A percentile compares a stretch with the other conserved stretches of the same genome.
These are phyloP conservation scores for Drosophila melanosoma DNA, from an alignment of 2,888 invertebrate genomes.

Conservation along the genomic window DNA sequence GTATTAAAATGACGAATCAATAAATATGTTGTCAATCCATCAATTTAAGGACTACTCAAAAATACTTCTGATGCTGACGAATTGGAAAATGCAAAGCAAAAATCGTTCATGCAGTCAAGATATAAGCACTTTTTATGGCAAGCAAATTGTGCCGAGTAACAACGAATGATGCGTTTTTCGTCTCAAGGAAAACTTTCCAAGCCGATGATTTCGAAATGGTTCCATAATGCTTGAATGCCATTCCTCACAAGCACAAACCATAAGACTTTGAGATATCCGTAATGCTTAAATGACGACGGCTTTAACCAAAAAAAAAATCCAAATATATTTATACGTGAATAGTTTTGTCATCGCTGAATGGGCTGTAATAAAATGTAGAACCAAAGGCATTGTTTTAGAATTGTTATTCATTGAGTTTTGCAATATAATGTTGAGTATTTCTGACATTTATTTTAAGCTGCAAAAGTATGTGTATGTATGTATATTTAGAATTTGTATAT, in stretches of 20 bases:
- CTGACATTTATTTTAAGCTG: not conserved
- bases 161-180: not conserved
- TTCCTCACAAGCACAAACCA: not conserved
- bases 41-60: not conserved
- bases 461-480: not conserved
- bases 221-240: slow-evolving; percentile 6
- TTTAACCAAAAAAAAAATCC: not conserved
- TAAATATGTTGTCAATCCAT: slow-evolving; percentile 1
- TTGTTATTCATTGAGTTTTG: not conserved
- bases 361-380: not conserved
- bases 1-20: not conserved
- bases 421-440: not conserved
- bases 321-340: not conserved
- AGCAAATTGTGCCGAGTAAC: not conserved
- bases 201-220: slow-evolving; percentile 3
- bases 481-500: not conserved
- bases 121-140: not conserved
- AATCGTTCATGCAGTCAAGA: not conserved
- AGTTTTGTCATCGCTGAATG: not conserved
- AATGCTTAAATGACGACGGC: not conserved
- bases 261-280: not conserved
- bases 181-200: not conserved
- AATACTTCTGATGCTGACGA: slow-evolving; percentile 2
- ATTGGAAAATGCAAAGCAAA: slow-evolving; percentile 4
- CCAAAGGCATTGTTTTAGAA: not conserved